Base-by-base conservation (phyloP, 2,888 invertebrate species). In the Mylabris sibirica region DNA sequence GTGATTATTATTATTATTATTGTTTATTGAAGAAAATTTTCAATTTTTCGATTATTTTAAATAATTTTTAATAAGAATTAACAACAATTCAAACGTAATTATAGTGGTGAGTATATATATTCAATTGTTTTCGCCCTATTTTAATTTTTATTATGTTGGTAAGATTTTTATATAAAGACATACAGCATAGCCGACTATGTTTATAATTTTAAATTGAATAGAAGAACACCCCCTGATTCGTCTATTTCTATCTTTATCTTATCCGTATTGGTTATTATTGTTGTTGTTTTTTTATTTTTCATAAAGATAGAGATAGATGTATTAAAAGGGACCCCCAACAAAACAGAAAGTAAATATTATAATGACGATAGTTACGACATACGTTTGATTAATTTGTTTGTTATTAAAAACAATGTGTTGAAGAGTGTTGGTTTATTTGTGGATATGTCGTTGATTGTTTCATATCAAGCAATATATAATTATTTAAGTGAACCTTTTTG, bases 401-500 rank as follows among this genome's bases (percentile, higher is more conserved):
- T 75, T 5, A 76, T 81, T 81, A 78, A 67, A 57, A 0, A 17
- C 2, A 9, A 77, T 76, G 70, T 80, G 70, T 80, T 78, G 70
- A 72, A 68, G 74, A 72, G 30, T 72, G 65, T 74, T 77, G 78
- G 78, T 78, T 79, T 75, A 24, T 76, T 75, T 76, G 77, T 78
- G 82, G 81, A 78, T 78, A 74, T 73, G 82, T 84, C 83, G 77
- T 75, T 76, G 82, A 77, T 83, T 75, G 76, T 73, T 77, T 75
- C 81, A 72, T 73, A 76, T 74, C 78, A 80, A n/a, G 81, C 83
- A 81, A 84, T 84, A 85, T 84, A 85, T 84, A 85, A 85, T 85
- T 85, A 85, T 85, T 85, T 85, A 85, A 85, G 84, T 82, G 83
- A 82, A 84, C 83, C 83, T 85, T 35, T 85, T 85, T 84, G 83